These are phyloP conservation scores for Alethe castanea DNA, from an alignment of 2,113 vertebrate genomes.

Conservation along the genomic window DNA sequence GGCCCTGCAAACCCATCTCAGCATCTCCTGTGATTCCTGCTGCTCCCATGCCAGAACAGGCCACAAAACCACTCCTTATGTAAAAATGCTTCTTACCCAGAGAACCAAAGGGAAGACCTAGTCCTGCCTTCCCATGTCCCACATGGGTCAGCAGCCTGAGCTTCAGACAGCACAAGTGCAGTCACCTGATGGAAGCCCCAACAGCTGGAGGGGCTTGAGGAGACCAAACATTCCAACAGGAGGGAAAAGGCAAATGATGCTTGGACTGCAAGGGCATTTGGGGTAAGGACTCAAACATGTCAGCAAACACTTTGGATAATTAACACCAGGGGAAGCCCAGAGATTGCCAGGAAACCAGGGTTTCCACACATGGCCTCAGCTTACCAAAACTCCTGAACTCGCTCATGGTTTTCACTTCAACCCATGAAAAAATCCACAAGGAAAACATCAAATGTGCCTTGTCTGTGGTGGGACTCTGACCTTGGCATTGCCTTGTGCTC, in stretches of 20 bases:
- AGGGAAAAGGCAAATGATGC: background rate
- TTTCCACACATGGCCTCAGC: background rate
- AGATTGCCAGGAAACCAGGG: background rate
- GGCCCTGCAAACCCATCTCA: background rate
- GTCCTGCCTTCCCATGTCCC: background rate
- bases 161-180: background rate
- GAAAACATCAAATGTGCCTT: background rate
- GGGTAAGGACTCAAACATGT: background rate
- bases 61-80: accelerated
- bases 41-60: accelerated
- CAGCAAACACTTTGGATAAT: background rate
- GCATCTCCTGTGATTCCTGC: background rate
- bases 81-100: background rate
- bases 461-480: background rate
- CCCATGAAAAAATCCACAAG: background rate
- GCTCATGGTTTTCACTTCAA: background rate
- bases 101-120: background rate
- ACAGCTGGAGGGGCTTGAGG: background rate
- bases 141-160: background rate
- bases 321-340: background rate
- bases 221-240: background rate
- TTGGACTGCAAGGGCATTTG: background rate
- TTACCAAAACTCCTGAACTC: background rate
- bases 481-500: accelerated
- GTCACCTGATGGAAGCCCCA: background rate